Percentiles rank a stretch among this genome's conserved stretches.
These are phyloP conservation scores for Dendrolimus houi DNA, from an alignment of 2,888 invertebrate species.

Conservation along the genomic window DNA sequence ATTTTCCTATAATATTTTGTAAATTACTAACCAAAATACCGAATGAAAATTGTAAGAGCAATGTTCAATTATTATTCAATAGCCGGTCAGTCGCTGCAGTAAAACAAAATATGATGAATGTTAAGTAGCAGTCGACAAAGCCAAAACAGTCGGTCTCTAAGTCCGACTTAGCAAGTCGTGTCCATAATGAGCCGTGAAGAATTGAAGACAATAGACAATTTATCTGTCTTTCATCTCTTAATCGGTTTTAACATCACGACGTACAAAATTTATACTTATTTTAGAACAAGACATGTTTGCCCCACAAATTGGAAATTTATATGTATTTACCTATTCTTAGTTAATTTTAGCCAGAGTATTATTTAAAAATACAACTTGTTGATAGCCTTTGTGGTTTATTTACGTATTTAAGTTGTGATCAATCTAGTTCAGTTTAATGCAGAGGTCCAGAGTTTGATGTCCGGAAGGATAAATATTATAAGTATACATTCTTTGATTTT, in stretches of 20 bases:
- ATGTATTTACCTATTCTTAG: no score
- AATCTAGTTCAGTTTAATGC: no score
- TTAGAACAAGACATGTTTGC: background rate
- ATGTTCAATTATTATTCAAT: background rate
- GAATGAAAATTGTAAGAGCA: background rate
- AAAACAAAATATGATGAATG: background rate
- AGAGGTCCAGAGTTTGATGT: no score
- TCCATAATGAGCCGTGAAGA: slow-evolving; percentile 5
- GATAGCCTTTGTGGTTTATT: no score
- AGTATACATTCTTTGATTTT: no score
- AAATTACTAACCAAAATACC: background rate
- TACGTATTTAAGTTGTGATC: no score
- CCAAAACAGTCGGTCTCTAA: slow-evolving; percentile 10
- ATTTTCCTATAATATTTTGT: background rate
- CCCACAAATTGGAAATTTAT: no score
- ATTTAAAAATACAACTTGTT: no score
- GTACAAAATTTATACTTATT: background rate
- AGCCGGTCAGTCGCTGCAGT: background rate
- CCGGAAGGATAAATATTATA: no score
- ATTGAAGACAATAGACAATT: slow-evolving; percentile 3
- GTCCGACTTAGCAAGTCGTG: background rate
- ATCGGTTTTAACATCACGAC: background rate
- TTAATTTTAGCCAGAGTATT: no score
- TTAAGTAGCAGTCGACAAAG: slow-evolving; percentile 1
- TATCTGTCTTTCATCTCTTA: background rate